Conservation (phyloP, 2,797 vertebrate species). For the Rhinichthys osculus region DNA sequence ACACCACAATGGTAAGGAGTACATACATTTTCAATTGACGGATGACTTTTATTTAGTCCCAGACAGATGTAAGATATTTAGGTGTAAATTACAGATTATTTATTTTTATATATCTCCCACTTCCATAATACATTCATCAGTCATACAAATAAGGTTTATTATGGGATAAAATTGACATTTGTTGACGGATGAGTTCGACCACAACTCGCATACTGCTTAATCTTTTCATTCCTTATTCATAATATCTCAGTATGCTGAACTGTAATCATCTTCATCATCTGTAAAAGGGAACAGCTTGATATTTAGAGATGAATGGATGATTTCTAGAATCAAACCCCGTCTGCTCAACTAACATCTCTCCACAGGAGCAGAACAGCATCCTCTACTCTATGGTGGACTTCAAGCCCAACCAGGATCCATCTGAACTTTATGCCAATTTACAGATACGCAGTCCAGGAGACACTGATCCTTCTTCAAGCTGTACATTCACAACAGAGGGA, state of each 20-base stretch:
- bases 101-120: not conserved
- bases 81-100: not conserved
- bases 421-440: conserved; percentile 71
- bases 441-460: conserved; percentile 41
- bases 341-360: not conserved
- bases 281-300: not conserved
- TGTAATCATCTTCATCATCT: not conserved
- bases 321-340: not conserved
- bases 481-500: conserved; percentile 54
- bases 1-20: conserved; percentile 67
- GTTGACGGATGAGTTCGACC: not conserved
- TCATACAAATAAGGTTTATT: not conserved
- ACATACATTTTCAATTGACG: conserved; percentile 63
- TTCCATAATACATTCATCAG: not conserved
- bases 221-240: not conserved
- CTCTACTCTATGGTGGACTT: conserved; percentile 78
- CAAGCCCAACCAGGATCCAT: conserved; percentile 58
- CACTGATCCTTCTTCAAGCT: not conserved
- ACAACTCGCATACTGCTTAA: not conserved
- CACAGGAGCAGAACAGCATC: conserved; percentile 66
- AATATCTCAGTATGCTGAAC: not conserved
- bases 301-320: not conserved
- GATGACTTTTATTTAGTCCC: conserved; percentile 60
- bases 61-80: not conserved
- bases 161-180: not conserved